Evolutionary conservation across 2,888 invertebrate species (phyloP), one percentile per base, ranked within the genome.

Genomic region (Scaptomyza cyrtandrae): DNA sequence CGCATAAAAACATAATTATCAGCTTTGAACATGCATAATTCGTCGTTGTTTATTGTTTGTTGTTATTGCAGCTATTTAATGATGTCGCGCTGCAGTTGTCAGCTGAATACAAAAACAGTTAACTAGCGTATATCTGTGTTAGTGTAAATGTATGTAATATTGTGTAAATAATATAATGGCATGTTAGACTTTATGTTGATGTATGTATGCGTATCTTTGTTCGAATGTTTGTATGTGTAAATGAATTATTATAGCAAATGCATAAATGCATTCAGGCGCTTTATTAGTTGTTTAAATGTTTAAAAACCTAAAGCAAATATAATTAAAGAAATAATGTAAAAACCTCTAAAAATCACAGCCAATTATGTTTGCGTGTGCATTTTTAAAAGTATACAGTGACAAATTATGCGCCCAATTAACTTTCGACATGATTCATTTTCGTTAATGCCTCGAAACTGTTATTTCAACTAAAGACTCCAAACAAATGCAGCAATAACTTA

Each of bases 251-350:
- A 63, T 60, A 67, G 44, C 46, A 58, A 72, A 75, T 78, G 52
- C 58, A 65, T 58, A 58, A 62, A 62, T 71, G 76, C 71, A 68
- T 80, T 77, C 64, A 70, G 67, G 70, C 75, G 86, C 78, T 84
- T 86, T 82, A 84, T 86, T 86, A 82, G 85, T 78, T 82, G 75
- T 84, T 84, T 72, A 73, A 68, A 66, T 65, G 73, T 85, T 84
- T 19, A 64, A 53, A 44, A 35, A 54, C 6, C n/a, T 29, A 39
- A 24, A 19, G 35, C 41, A 48, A 41, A 39, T 35, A 52, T 16
- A 27, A 4, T 27, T 48, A 52, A 39, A 52, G 6, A 71, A 55
- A 43, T 13, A 54, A 43, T 24, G 9, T 16, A 39, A 45, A 60
- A 62, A 45, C 54, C 48, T 56, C 59, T 56, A 57, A 44, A 75